These are phyloP conservation scores for Strix aluco DNA, from an alignment of 2,113 vertebrate species.

Conservation along the genomic window DNA sequence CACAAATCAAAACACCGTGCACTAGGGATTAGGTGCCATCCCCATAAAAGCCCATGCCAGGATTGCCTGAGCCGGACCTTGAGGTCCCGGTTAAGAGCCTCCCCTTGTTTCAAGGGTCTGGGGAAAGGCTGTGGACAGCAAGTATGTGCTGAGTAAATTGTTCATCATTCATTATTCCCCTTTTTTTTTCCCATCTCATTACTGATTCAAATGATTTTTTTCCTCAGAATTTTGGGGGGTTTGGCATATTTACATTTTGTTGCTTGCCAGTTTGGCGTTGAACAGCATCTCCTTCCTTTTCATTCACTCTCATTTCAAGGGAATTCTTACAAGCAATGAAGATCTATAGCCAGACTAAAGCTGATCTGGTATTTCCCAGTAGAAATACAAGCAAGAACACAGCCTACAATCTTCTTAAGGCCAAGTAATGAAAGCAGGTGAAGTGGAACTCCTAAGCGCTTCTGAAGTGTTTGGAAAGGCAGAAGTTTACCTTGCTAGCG, in stretches of 20 bases:
- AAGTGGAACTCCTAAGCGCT: neutral
- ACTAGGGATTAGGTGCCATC: neutral
- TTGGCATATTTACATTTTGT: neutral
- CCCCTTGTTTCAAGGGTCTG: neutral
- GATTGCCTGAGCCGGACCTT: neutral
- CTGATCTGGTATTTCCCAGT: neutral
- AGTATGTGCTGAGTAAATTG: neutral
- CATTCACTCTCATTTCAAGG: neutral
- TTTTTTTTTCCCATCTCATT: neutral
- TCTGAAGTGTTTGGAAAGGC: slow-evolving; percentile 8
- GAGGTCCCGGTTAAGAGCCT: fast-evolving
- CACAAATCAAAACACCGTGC: neutral
- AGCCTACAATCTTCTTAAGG: neutral
- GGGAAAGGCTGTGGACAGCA: neutral
- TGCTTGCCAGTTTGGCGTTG: neutral
- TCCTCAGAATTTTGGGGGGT: neutral
- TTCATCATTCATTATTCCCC: neutral
- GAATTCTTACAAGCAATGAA: neutral
- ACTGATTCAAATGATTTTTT: neutral
- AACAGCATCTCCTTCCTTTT: neutral
- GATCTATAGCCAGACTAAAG: neutral
- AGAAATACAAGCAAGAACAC: neutral
- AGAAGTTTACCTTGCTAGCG: neutral
- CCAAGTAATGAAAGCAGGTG: fast-evolving
- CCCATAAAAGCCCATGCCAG: neutral